Evolutionary conservation across 2,797 vertebrate species (phyloP).

Genomic region (Manis crassicaudata): DNA sequence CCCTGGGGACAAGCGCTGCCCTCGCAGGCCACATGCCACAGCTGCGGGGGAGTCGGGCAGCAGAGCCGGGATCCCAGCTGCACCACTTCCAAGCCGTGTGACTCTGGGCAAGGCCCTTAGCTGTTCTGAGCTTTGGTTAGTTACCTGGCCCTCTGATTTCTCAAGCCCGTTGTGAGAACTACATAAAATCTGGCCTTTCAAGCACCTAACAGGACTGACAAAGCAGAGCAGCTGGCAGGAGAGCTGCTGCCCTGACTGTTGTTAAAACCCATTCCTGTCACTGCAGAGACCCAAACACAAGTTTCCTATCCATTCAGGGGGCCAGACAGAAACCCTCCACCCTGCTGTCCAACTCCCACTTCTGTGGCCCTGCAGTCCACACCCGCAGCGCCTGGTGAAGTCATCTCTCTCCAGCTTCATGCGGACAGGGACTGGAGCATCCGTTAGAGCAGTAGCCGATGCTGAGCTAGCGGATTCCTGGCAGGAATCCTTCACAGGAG

Average conservation of each 20-base stretch:
- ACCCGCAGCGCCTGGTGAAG: neutral
- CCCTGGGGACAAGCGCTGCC: rapidly evolving
- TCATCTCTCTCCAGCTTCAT: neutral
- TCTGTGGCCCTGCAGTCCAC: neutral
- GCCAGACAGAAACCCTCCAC: neutral
- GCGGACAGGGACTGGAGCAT: rapidly evolving
- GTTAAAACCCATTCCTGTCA: neutral
- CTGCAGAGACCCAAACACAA: neutral
- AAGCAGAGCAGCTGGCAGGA: neutral
- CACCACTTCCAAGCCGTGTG: neutral
- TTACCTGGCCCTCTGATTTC: neutral
- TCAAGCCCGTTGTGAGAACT: neutral
- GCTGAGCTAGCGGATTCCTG: too few relatives aligned
- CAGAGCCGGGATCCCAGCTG: neutral
- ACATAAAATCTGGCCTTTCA: neutral
- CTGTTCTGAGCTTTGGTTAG: neutral
- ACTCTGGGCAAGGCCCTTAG: neutral
- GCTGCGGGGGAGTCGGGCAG: neutral
- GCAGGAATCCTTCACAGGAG: neutral
- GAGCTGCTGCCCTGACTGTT: neutral
- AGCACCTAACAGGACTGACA: neutral
- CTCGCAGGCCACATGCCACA: rapidly evolving
- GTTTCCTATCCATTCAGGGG: neutral
- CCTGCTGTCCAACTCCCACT: neutral
- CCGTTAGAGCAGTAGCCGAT: neutral